Base-by-base conservation (phyloP, 2,888 invertebrate genomes). In the Drosophila pullipes region DNA sequence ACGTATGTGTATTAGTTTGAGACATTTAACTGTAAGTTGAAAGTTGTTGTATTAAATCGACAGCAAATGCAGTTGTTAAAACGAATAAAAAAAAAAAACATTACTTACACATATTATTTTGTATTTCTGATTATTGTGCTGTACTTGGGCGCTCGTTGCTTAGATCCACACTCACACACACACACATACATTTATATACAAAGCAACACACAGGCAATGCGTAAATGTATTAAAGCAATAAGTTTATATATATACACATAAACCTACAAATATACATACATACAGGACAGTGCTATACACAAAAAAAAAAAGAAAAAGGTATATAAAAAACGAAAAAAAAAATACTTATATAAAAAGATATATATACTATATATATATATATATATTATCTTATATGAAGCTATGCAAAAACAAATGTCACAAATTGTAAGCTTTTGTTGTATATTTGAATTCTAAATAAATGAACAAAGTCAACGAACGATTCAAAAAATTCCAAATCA, bases 391-490 rank as follows among this genome's bases (percentile, higher is more conserved):
- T 74, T 67, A 63, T 47, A 78, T 74, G 66, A 62, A 76, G 78
- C 78, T 78, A 79, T 76, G 78, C 79, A 79, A 77, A 70, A 76
- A 28, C 60, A 71, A 79, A 74, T 61, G 76, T 79, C 78, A 78
- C 77, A 81, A 84, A 86, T 79, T 86, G 87, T 89, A 87, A 87
- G 89, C 87, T 87, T 87, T 87, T 87, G 87, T 85, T 89, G 87
- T 89, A 81, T 85, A 87, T 80, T 85, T 88, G 76, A 88, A 85
- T 86, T 85, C 86, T 74, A 75, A 85, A 85, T 85, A 85, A 85
- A 81, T 58, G 64, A 83, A 85, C 74, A 80, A 85, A 73, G 59
- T 81, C 82, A 83, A 81, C 67, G 81, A 85, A 81, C 67, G 78
- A 85, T 76, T 81, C 77, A 58, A 30, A 49, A 67, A 81, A 77